These are phyloP conservation scores for Elgaria multicarinata DNA, from an alignment of 2,113 vertebrate species.

Conservation along the genomic window DNA sequence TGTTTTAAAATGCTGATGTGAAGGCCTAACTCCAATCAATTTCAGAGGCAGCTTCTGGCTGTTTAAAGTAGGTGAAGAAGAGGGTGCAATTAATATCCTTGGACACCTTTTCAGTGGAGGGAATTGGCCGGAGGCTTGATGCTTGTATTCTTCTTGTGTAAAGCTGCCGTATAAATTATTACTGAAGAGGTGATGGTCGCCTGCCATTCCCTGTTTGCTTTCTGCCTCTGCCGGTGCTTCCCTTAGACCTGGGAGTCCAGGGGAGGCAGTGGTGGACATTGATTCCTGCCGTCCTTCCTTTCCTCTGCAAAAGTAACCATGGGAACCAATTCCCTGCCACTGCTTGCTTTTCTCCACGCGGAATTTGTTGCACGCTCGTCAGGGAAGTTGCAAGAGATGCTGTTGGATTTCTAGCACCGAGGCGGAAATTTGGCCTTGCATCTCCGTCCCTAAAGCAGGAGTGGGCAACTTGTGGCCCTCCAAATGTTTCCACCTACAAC, in stretches of 20 bases:
- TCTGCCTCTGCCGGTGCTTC: not conserved
- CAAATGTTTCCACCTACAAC: too few species aligned
- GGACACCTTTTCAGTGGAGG: not conserved
- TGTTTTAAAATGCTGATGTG: not conserved
- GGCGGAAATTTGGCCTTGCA: not conserved
- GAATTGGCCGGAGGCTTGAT: not conserved
- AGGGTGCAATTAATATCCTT: not conserved
- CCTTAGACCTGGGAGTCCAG: not conserved
- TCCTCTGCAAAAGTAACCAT: too few species aligned
- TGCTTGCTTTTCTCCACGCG: too few species aligned
- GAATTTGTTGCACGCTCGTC: too few species aligned
- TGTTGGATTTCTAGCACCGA: too few species aligned
- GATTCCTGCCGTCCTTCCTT: not conserved
- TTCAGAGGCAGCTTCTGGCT: not conserved
- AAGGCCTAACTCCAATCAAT: accelerated
- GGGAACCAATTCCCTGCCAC: not conserved
- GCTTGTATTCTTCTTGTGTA: not conserved
- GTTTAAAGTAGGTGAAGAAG: not conserved
- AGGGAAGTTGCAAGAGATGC: too few species aligned
- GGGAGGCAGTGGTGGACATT: not conserved
- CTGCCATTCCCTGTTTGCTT: not conserved
- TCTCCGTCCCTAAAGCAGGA: not conserved
- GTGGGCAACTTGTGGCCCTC: too few species aligned
- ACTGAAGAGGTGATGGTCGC: too few species aligned
- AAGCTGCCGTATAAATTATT: not conserved